Evolutionary conservation across 2,888 invertebrate species (phyloP).

Genomic region (Sacculina carcini): DNA sequence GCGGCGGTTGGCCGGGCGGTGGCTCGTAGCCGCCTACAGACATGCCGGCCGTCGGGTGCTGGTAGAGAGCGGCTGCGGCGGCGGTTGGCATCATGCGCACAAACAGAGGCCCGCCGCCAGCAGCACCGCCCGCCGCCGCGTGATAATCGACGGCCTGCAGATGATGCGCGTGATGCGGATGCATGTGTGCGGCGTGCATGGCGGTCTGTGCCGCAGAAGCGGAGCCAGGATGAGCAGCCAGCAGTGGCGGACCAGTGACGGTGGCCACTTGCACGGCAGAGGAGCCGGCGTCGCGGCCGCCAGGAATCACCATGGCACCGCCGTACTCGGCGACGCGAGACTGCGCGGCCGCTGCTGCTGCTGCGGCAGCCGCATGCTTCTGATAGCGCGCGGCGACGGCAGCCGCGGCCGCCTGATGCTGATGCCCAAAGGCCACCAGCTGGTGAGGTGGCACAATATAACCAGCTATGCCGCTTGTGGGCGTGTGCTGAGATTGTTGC

Average conservation of each 20-base stretch:
- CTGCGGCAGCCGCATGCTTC: background rate
- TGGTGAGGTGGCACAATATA: background rate
- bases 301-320: background rate
- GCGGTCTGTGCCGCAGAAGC: slow-evolving; percentile 35
- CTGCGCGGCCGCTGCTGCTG: background rate
- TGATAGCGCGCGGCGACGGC: background rate
- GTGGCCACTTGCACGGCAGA: slow-evolving; percentile 58
- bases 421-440: background rate
- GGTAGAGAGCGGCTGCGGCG: background rate
- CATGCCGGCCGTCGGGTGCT: too few species aligned
- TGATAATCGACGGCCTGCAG: background rate
- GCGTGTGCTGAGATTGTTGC: too few species aligned
- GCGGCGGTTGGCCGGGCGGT: background rate
- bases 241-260: slow-evolving; percentile 54
- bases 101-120: too few species aligned
- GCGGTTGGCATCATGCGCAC: background rate
- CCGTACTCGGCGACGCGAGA: background rate
- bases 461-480: too few species aligned
- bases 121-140: too few species aligned
- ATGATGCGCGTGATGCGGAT: background rate
- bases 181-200: slow-evolving; percentile 18
- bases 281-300: slow-evolving; percentile 19
- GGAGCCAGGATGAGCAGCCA: too few species aligned
- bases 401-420: background rate
- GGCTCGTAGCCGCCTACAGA: too few species aligned